These are phyloP conservation scores for Celastrina argiolus DNA, from an alignment of 2,888 invertebrate genomes.

Conservation along the genomic window DNA sequence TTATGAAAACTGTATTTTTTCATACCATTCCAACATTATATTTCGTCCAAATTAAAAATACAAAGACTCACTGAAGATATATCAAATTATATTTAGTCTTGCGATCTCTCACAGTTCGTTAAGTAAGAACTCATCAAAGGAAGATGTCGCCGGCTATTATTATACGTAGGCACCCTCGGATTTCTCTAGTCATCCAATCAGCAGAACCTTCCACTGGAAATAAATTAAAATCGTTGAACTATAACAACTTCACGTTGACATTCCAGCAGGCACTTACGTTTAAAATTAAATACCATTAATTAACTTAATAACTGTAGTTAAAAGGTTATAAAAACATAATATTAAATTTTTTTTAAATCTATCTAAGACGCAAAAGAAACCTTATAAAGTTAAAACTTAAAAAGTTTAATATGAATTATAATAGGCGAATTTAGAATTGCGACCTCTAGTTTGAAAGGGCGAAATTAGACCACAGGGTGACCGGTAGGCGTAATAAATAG, in stretches of 20 bases:
- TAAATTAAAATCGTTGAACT: conserved; percentile 5
- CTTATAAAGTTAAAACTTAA: no score
- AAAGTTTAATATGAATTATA: no score
- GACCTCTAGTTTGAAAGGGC: no score
- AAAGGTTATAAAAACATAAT: no score
- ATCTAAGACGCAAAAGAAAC: no score
- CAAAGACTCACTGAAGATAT: conserved; percentile 16
- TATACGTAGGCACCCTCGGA: background rate
- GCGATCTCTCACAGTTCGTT: conserved; percentile 15
- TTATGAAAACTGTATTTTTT: no score
- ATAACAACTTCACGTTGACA: background rate
- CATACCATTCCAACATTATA: background rate
- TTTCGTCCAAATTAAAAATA: background rate
- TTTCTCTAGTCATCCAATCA: conserved; percentile 13
- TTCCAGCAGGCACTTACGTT: background rate
- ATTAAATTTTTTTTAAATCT: no score
- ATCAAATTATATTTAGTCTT: conserved; percentile 22
- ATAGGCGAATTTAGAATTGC: no score
- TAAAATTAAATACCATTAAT: no score
- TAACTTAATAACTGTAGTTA: no score
- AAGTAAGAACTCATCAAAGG: conserved; percentile 14
- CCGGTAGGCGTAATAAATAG: no score
- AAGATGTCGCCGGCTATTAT: conserved; percentile 10
- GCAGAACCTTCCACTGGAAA: background rate
- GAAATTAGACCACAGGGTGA: no score